Conservation (phyloP, 2,888 invertebrate genomes). For the Sepioteuthis lessoniana region DNA sequence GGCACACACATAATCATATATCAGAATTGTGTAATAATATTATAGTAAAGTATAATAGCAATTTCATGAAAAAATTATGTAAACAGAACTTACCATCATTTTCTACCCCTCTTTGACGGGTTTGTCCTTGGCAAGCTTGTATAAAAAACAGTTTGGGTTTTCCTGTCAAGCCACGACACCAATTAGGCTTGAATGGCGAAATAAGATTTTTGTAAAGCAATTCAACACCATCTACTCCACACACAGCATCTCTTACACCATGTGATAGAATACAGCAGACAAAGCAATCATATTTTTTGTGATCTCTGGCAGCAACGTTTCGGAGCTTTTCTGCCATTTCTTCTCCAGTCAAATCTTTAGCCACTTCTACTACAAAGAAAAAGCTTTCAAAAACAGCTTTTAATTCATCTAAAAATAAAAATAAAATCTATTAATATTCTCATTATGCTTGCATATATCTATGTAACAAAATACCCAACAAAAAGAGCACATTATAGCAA, state of each 20-base stretch:
- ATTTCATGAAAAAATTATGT: too few relatives aligned
- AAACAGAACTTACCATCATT: neutral
- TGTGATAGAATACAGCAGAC: slow-evolving; percentile 70
- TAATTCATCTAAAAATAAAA: slow-evolving; percentile 59
- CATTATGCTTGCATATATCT: too few relatives aligned
- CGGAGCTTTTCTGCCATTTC: slow-evolving; percentile 59
- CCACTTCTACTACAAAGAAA: slow-evolving; percentile 58
- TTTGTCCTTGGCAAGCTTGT: slow-evolving; percentile 59
- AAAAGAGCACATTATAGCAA: too few relatives aligned
- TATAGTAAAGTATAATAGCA: too few relatives aligned
- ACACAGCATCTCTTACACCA: slow-evolving; percentile 63
- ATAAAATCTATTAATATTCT: neutral
- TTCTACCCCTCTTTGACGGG: slow-evolving; percentile 50
- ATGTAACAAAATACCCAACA: too few relatives aligned
- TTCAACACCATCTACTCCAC: slow-evolving; percentile 61
- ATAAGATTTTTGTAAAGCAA: slow-evolving; percentile 61
- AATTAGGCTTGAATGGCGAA: slow-evolving; percentile 57
- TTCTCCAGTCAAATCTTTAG: slow-evolving; percentile 58
- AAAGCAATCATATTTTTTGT: slow-evolving; percentile 66
- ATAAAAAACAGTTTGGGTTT: slow-evolving; percentile 64
- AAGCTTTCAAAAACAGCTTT: slow-evolving; percentile 60
- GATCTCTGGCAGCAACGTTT: slow-evolving; percentile 54
- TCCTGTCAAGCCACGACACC: slow-evolving; percentile 47
- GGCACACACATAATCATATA: too few relatives aligned
- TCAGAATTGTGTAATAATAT: too few relatives aligned